Evolutionary conservation across 2,113 vertebrate species (phyloP).

Genomic region (Podiceps cristatus): DNA sequence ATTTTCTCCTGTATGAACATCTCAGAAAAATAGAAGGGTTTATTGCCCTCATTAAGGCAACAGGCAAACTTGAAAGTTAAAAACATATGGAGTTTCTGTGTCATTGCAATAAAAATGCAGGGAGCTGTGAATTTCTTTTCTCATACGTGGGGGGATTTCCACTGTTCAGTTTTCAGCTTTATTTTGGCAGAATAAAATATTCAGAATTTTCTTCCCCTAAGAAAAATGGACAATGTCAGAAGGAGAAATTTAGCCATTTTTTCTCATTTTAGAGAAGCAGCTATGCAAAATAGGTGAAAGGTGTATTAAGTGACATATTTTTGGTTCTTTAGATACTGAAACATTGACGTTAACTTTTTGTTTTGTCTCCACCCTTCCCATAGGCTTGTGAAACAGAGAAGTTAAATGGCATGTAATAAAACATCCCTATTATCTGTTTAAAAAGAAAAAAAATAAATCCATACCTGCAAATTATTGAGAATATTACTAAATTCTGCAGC

Average conservation of each 20-base stretch:
- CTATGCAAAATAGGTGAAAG: neutral
- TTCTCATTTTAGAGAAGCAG: neutral
- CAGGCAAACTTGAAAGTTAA: neutral
- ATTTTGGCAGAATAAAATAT: neutral
- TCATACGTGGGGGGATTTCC: neutral
- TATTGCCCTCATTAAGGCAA: neutral
- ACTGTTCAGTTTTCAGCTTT: constrained; percentile 35
- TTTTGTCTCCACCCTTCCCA: neutral
- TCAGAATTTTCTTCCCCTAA: neutral
- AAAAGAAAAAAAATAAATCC: neutral
- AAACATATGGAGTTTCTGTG: constrained; percentile 9
- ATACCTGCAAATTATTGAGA: neutral
- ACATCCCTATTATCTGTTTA: neutral
- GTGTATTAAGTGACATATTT: neutral
- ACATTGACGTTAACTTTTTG: neutral
- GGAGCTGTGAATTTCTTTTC: neutral
- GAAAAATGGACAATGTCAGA: neutral
- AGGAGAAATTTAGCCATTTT: neutral
- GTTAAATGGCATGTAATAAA: neutral
- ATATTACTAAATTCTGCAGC: neutral
- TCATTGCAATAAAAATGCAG: neutral
- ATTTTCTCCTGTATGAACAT: neutral
- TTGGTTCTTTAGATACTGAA: neutral
- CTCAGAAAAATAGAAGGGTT: neutral
- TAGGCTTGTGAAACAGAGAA: neutral